Base-by-base conservation (phyloP, 2,888 invertebrate genomes). In the Nasonovia ribisnigri region DNA sequence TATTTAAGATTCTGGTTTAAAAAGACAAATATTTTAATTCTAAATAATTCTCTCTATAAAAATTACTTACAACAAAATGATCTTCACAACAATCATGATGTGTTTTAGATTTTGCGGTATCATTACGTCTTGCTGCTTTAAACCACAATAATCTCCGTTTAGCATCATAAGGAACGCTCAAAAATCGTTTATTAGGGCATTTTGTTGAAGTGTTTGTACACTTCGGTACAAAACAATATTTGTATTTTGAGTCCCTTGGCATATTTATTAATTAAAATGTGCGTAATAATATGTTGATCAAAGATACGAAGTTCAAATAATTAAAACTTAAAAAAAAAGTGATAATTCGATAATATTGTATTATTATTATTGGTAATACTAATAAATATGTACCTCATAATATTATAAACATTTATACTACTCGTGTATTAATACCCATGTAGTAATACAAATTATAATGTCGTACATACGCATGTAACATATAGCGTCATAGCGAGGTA, bases 241-340 rank as follows among this genome's bases (percentile, higher is more conserved):
- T 88, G 42, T 88, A 88, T 88, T 88, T 88, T 88, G 51, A 24
- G 88, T 88, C 36, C 36, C 88, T 88, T 88, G 51, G 51, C 88
- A 88, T 88, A 24, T 51, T 88, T 88, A 88, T 88, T 0, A 88
- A 88, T 51, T 88, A 88, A 88, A 88, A 88, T 88, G 36, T 88
- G 20, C 2, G 5, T 54, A 46, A 51, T 51, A 88, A 87, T 48
- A 87, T 43, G 24, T 84, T 84, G 84, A 84, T 84, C 87, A n/a
- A 51, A 51, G 51, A 86, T 86, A 46, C 46, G 26, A 86, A 46
- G 46, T 46, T 29, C 46, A 86, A 29, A 86, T 46, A 86, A 46
- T 48, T 1, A 46, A 48, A 46, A 86, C 46, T 26, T 86, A 29
- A 29, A 86, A 46, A 86, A 29, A 46, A 46, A 46, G 29, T 86